Evolutionary conservation across 2,888 invertebrate species (phyloP), one percentile per base, ranked within the genome.

Genomic region (Meiosimyza decipiens): DNA sequence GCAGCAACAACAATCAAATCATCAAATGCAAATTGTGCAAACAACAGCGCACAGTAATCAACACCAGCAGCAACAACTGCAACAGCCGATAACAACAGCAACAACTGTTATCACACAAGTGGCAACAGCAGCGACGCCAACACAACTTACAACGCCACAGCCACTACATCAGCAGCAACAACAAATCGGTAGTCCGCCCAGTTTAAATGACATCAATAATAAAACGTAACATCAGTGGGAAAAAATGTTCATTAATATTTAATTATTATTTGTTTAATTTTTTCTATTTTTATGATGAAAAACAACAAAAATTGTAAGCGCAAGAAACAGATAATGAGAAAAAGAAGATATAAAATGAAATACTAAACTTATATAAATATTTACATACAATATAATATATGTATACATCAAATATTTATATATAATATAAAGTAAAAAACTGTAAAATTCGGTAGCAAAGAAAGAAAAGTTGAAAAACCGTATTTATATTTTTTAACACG

Each of bases 201-300:
- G 81, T 81, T 83, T 83, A 83, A 87, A 82, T 82, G 87, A 87
- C 77, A 79, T 86, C 79, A 85, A 82, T 77, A 87, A 82, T 77
- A 87, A 87, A 80, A 87, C 87, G 87, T 87, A 87, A 87, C 87
- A 84, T 84, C 84, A 87, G 85, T 87, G 87, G 87, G 87, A 87
- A 86, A 82, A 85, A 80, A 85, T 87, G 85, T 87, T 87, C 82
- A 87, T 87, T 82, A 87, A 87, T 85, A 87, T 87, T 81, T 87
- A 85, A 85, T 84, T 76, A 40, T 40, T 40, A 40, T 40, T 40
- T 40, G 40, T 40, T 40, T 40, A 40, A 40, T 40, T 40, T 40
- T 57, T 78, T 80, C n/a, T 79, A 81, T 79, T 82, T 80, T 80
- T 80, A 82, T 81, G 76, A 81, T 77, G 80, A 80, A 82, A 80